These are phyloP conservation scores for Tachysurus fulvidraco DNA, from an alignment of 2,113 vertebrate genomes.

Conservation along the genomic window DNA sequence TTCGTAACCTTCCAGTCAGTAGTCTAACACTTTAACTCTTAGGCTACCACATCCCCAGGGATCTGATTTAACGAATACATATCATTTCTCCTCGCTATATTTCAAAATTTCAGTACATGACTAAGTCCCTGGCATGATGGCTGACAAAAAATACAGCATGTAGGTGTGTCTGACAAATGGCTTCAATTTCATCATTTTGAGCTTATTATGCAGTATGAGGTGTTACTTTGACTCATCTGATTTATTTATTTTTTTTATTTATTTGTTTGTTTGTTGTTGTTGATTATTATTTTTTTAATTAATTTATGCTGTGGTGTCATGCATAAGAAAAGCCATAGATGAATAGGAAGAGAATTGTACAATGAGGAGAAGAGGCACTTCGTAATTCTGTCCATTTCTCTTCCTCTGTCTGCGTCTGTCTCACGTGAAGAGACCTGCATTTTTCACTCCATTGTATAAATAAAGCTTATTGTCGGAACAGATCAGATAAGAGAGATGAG, in stretches of 20 bases:
- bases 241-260: neutral
- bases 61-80: too few species aligned
- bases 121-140: neutral
- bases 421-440: neutral
- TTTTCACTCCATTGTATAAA: neutral
- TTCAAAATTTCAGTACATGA: too few species aligned
- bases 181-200: neutral
- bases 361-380: neutral
- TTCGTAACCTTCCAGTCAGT: too few species aligned
- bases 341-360: neutral
- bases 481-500: conserved; percentile 20
- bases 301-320: neutral
- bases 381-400: neutral
- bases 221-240: neutral
- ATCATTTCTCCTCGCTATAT: too few species aligned
- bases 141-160: too few species aligned
- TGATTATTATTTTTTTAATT: too few species aligned
- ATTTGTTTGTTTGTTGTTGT: too few species aligned
- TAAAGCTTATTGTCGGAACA: neutral
- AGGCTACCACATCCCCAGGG: too few species aligned
- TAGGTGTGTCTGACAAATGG: neutral
- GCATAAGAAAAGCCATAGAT: neutral
- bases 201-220: neutral
- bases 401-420: neutral
- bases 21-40: too few species aligned